phyloP scores from a whole-genome alignment of 2,888 invertebrate species.

The Synanthedon formicaeformis region DNA sequence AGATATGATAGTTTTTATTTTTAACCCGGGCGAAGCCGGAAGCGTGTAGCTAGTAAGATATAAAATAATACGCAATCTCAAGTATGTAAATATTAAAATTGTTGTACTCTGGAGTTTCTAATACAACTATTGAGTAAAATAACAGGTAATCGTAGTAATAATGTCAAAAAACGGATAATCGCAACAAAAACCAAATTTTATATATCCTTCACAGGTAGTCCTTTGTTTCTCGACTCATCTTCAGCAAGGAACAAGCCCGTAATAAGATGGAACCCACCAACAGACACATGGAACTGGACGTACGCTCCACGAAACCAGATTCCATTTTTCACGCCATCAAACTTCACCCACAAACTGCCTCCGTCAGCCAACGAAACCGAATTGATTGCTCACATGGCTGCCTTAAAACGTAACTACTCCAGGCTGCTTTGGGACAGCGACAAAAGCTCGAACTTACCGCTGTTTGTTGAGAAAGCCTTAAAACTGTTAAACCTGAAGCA shows the following conservation, averaged over 20 bases:
- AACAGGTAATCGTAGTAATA: not conserved
- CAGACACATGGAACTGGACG: constrained; percentile 61
- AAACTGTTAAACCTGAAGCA: constrained; percentile 86
- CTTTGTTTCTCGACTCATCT: constrained; percentile 49
- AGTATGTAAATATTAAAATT: no score
- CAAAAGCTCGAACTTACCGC: constrained; percentile 78
- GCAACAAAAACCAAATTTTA: not conserved
- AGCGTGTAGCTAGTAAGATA: no score
- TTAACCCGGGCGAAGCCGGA: no score
- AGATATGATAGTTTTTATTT: no score
- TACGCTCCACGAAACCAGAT: constrained; percentile 43
- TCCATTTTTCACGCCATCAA: constrained; percentile 54
- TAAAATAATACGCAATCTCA: no score
- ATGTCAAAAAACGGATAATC: not conserved
- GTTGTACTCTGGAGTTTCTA: no score
- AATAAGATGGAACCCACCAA: constrained; percentile 61
- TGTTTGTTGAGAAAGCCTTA: constrained; percentile 85
- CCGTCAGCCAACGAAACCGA: constrained; percentile 63
- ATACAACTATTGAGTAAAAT: not conserved
- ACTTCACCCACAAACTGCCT: constrained; percentile 61
- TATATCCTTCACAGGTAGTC: constrained; percentile 43
- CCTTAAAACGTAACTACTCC: constrained; percentile 56
- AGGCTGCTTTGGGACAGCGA: constrained; percentile 81
- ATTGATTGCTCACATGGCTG: constrained; percentile 54
- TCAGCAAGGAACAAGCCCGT: constrained; percentile 42